Percentiles rank a stretch among this genome's conserved stretches.
These are phyloP conservation scores for Myotis myotis DNA, from an alignment of 2,797 vertebrate species.

Conservation along the genomic window DNA sequence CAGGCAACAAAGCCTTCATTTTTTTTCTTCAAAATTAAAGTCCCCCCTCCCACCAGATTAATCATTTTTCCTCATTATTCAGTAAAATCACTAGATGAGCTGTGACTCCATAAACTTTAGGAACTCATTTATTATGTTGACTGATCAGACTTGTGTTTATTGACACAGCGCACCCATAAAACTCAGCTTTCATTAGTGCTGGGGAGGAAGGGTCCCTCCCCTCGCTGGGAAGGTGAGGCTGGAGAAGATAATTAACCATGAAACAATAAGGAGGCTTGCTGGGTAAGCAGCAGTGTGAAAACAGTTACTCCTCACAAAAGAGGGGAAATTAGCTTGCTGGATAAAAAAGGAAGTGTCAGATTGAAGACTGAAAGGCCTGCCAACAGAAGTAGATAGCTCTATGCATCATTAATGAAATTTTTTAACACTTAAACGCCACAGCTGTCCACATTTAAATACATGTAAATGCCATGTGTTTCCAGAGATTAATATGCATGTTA, in stretches of 20 bases:
- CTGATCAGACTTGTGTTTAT: conserved; percentile 83
- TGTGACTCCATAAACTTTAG: conserved; percentile 84
- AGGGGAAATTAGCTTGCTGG: conserved; percentile 88
- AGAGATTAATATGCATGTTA: conserved; percentile 81
- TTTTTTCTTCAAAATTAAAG: conserved; percentile 54
- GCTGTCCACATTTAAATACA: conserved; percentile 84
- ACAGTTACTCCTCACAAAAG: conserved; percentile 89
- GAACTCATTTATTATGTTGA: conserved; percentile 83
- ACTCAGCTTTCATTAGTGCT: conserved; percentile 82
- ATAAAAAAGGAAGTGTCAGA: conserved; percentile 87
- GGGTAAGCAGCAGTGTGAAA: conserved; percentile 88
- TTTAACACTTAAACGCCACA: conserved; percentile 85
- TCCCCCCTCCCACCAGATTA: conserved; percentile 33
- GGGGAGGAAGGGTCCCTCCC: conserved; percentile 77
- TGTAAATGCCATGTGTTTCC: conserved; percentile 80
- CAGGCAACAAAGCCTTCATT: neutral
- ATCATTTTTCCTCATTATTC: conserved; percentile 71
- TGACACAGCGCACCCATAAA: conserved; percentile 83
- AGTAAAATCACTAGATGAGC: conserved; percentile 77
- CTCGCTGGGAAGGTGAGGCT: conserved; percentile 85
- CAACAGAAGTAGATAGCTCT: conserved; percentile 84
- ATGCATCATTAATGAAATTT: conserved; percentile 85
- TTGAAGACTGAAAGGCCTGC: conserved; percentile 86
- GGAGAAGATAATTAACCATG: conserved; percentile 88
- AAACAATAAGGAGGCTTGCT: conserved; percentile 87